Base-by-base conservation (phyloP, 2,113 vertebrate species). In the Sitta europaea region DNA sequence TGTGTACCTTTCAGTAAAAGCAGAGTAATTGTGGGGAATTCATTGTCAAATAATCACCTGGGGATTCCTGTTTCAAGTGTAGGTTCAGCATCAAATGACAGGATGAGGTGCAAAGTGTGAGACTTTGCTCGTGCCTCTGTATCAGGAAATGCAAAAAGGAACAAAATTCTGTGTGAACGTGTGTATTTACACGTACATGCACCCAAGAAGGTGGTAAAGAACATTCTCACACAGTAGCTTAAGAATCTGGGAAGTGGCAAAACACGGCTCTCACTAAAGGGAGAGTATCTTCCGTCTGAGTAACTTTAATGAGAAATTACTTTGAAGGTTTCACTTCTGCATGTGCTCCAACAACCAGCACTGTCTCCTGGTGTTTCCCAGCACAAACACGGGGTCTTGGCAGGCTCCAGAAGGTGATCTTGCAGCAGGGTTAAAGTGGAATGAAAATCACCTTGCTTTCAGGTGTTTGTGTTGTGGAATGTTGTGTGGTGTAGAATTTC, bases 1-100 rank as follows among this genome's bases (percentile, higher is more conserved):
- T 8, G 0, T 14, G 2, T 23, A 9, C 38, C 14, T 80, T 63
- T n/a, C 70, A 6, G 29, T 82, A 45, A 66, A 82, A 70, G 33
- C 35, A 47, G 47, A 28, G 65, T 40, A 65, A 8, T 66, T 86
- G 13, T 33, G 18, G 25, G 38, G 23, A 61, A 23, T 70, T 51
- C 4, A 3, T 2, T 33, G 28, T 35, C 29, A 43, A 20, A 36
- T 79, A 21, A 12, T 78, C 61, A n/a, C 8, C 14, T 57, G 9
- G 12, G 14, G n/a, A n/a, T 82, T 76, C 42, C 45, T 82, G 12
- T 21, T 88, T 43, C 29, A 38, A 10, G 25, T 75, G 20, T 55
- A 57, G 53, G 5, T 7, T 66, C 36, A 12, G 11, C 25, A 27
- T 55, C 62, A 47, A 57, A n/a, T 0, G 2, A 31, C 1, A 0